Evolutionary conservation across 2,113 vertebrate species (phyloP).

Genomic region (Aythya baeri): DNA sequence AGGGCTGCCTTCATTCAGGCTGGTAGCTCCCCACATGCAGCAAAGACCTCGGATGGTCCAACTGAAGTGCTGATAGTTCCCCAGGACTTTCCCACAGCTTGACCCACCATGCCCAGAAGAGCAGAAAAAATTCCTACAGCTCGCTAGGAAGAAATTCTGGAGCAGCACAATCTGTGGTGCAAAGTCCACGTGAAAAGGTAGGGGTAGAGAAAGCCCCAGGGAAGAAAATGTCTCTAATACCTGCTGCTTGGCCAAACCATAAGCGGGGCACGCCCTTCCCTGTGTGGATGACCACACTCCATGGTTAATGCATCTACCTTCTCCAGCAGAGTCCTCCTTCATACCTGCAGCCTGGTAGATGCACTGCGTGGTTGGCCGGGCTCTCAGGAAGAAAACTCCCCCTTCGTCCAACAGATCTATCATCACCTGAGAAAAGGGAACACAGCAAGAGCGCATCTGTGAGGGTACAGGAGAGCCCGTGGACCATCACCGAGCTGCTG

Average conservation of each 20-base stretch:
- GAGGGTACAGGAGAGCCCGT: background rate
- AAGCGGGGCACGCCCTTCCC: background rate
- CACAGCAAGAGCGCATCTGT: background rate
- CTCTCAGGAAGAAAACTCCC: slow-evolving; percentile 79
- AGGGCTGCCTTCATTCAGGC: fast-evolving
- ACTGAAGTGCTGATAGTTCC: background rate
- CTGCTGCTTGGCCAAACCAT: background rate
- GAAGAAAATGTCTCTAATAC: background rate
- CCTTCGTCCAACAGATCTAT: slow-evolving; percentile 81
- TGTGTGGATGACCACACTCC: background rate
- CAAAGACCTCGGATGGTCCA: background rate
- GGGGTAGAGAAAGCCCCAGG: background rate
- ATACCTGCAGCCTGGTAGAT: background rate
- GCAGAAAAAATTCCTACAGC: background rate
- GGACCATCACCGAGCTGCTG: fast-evolving
- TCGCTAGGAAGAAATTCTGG: background rate
- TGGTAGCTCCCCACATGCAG: background rate
- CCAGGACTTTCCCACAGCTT: background rate
- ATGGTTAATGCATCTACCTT: background rate
- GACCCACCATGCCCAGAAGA: background rate
- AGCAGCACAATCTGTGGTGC: background rate
- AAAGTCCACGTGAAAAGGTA: background rate
- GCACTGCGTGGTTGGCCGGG: slow-evolving; percentile 66
- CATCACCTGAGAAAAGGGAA: slow-evolving; percentile 75
- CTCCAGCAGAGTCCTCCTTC: background rate